These are phyloP conservation scores for Oscheius sp. DNA, from an alignment of 2,888 invertebrate species.

Conservation along the genomic window DNA sequence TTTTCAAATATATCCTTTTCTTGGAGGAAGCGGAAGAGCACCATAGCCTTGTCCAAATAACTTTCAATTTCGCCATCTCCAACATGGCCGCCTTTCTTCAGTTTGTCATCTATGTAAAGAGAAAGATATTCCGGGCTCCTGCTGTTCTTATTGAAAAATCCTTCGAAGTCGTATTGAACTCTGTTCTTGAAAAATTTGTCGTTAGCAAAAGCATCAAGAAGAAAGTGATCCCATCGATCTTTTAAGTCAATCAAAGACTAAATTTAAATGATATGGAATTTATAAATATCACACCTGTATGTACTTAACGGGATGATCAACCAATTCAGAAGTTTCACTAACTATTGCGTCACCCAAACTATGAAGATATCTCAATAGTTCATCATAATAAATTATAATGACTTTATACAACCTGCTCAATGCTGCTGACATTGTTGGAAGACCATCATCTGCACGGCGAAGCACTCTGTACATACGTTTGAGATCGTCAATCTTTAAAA, in stretches of 20 bases:
- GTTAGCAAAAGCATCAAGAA: conserved; percentile 92
- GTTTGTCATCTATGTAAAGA: conserved; percentile 94
- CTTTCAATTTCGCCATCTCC: conserved; percentile 79
- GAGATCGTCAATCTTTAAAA: conserved; percentile 79
- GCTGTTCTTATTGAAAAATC: conserved; percentile 79
- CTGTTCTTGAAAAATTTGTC: conserved; percentile 98
- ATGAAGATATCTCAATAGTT: conserved; percentile 81
- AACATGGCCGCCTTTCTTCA: conserved; percentile 89
- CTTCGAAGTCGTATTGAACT: conserved; percentile 76
- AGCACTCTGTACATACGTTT: conserved; percentile 98
- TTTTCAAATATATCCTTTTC: conserved; percentile 99
- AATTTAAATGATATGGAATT: conserved; percentile 7
- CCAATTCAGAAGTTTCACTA: conserved; percentile 84
- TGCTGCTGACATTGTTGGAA: conserved; percentile 94
- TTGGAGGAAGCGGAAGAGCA: conserved; percentile 95
- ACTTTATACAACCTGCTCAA: conserved; percentile 76
- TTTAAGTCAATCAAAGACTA: conserved; percentile 90
- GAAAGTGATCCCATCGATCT: conserved; percentile 96
- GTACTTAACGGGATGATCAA: conserved; percentile 86
- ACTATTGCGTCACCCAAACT: conserved; percentile 95
- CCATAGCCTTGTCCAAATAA: conserved; percentile 98
- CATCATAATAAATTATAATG: conserved; percentile 37
- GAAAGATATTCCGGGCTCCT: conserved; percentile 90
- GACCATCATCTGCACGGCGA: conserved; percentile 88
- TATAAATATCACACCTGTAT: conserved; percentile 79